Evolutionary conservation across 1,140 invertebrate species (phyloP).

Genomic region (Zaprionus capensis): DNA sequence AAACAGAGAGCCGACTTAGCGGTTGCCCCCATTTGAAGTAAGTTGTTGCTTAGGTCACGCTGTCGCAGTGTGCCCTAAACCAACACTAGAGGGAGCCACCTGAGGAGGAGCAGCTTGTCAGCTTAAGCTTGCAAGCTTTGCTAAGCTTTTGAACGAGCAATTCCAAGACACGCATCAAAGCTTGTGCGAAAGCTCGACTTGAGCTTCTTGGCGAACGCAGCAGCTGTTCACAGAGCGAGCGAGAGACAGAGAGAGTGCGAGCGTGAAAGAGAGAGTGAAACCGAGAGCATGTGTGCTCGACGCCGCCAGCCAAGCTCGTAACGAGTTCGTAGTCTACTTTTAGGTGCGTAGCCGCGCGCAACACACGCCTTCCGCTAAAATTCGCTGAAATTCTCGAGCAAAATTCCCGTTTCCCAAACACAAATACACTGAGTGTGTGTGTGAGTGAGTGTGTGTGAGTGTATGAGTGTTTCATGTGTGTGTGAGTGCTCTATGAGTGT

Average conservation of each 20-base stretch:
- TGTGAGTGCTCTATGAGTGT: not conserved
- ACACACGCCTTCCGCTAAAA: slow-evolving; percentile 40
- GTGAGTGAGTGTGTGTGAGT: not conserved
- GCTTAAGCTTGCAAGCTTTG: not conserved
- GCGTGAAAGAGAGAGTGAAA: not conserved
- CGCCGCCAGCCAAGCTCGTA: slow-evolving; percentile 36
- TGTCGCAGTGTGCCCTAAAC: too few relatives aligned
- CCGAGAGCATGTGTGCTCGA: slow-evolving; percentile 28
- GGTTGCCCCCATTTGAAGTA: too few relatives aligned
- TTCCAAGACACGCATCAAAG: not conserved
- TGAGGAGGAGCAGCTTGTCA: too few relatives aligned
- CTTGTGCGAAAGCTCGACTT: not conserved
- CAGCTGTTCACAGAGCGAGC: not conserved
- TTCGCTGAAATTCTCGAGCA: not conserved
- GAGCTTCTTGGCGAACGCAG: not conserved
- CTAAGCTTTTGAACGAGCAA: not conserved
- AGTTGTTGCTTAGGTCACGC: too few relatives aligned
- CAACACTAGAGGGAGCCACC: too few relatives aligned
- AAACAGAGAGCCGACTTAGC: too few relatives aligned
- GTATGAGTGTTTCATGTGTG: not conserved
- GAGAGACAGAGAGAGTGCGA: not conserved
- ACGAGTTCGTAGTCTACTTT: slow-evolving; percentile 80
- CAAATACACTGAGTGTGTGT: slow-evolving; percentile 3
- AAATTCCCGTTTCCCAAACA: not conserved
- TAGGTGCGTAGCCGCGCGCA: slow-evolving; percentile 81